These are phyloP conservation scores for Pluvianellus socialis DNA, from an alignment of 2,113 vertebrate species.

Conservation along the genomic window DNA sequence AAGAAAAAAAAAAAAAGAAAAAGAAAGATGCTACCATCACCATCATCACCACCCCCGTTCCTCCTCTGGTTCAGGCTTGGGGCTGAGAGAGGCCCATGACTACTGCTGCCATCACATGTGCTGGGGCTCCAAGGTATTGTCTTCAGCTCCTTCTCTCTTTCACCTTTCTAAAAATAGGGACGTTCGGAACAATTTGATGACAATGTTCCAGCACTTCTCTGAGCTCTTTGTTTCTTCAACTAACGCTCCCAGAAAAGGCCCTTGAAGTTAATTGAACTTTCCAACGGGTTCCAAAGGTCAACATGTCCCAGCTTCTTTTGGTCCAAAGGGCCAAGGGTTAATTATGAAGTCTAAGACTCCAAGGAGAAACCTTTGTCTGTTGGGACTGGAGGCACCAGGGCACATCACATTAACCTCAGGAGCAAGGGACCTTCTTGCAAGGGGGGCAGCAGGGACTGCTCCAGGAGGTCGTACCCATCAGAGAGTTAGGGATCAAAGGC, in stretches of 20 bases:
- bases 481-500: not conserved
- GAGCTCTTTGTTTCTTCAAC: constrained; percentile 21
- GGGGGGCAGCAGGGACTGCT: not conserved
- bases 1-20: not conserved
- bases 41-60: not conserved
- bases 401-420: not conserved
- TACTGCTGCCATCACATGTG: not conserved
- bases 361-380: not conserved
- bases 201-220: constrained; percentile 2
- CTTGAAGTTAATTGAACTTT: constrained; percentile 45
- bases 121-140: not conserved
- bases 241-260: not conserved
- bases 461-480: not conserved
- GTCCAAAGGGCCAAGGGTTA: not conserved
- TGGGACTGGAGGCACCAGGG: not conserved
- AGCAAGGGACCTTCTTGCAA: not conserved
- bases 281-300: not conserved
- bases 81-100: not conserved
- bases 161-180: constrained; percentile 46
- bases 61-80: not conserved
- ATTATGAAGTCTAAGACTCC: not conserved
- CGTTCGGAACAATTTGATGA: constrained; percentile 16
- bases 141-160: constrained; percentile 5
- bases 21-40: not conserved
- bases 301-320: not conserved